These are phyloP conservation scores for Bufotes viridis DNA, from an alignment of 2,797 vertebrate species.

Conservation along the genomic window DNA sequence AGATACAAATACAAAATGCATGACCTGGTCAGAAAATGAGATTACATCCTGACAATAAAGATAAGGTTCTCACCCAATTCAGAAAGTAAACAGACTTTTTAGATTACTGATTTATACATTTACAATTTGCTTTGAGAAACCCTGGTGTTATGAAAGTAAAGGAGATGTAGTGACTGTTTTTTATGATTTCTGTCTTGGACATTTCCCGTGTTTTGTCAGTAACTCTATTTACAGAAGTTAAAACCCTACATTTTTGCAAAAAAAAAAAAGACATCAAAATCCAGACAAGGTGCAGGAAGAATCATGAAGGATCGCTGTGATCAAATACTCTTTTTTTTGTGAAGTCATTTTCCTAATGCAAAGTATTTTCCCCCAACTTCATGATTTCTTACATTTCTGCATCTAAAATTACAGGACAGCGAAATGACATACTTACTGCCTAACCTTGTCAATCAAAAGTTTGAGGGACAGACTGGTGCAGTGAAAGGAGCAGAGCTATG, in stretches of 20 bases:
- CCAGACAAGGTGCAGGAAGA: neutral
- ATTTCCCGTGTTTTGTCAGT: conserved; percentile 1
- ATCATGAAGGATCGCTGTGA: neutral
- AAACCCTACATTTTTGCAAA: neutral
- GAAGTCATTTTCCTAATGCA: neutral
- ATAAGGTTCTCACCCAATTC: neutral
- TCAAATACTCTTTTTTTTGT: neutral
- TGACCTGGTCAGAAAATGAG: neutral
- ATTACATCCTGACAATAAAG: conserved; percentile 22
- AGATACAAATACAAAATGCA: neutral
- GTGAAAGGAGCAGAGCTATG: no score
- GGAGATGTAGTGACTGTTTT: conserved; percentile 16
- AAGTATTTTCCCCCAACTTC: neutral
- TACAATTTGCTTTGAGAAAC: neutral
- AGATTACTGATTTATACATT: conserved; percentile 36
- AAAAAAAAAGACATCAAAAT: neutral
- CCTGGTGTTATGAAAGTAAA: conserved; percentile 9
- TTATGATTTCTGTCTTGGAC: conserved; percentile 8
- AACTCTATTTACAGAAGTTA: conserved; percentile 11
- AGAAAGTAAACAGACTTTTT: conserved; percentile 7
- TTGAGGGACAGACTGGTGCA: no score
- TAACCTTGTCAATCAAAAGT: no score
- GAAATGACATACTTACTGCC: no score
- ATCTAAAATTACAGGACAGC: neutral
- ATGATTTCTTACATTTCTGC: neutral